Conservation (phyloP, 2,113 vertebrate genomes). For the Australoheros scitulus region DNA sequence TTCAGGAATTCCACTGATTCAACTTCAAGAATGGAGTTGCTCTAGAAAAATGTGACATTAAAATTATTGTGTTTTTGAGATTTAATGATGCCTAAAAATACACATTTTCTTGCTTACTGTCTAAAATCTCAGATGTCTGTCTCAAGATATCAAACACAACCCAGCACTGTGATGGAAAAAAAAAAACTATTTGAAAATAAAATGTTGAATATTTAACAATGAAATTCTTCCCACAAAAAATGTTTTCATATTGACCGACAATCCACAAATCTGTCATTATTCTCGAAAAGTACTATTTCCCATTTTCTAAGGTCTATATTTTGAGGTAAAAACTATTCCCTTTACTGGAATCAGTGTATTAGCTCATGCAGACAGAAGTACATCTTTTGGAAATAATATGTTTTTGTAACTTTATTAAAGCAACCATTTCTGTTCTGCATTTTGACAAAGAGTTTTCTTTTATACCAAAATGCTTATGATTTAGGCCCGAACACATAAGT, state of each 20-base stretch:
- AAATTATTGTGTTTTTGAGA: background rate
- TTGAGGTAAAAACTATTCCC: background rate
- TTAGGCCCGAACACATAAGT: background rate
- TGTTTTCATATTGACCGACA: background rate
- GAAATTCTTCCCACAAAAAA: background rate
- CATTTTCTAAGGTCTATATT: background rate
- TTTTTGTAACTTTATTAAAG: background rate
- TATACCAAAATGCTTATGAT: no score
- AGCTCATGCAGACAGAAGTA: background rate
- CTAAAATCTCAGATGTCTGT: background rate
- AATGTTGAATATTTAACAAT: background rate
- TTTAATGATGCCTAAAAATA: background rate
- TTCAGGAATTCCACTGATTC: background rate
- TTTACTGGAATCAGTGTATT: background rate
- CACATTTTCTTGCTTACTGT: background rate
- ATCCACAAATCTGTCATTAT: background rate
- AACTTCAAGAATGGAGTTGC: background rate
- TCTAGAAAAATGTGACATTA: background rate
- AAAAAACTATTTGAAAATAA: background rate
- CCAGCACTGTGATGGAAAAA: background rate
- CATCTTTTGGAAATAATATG: background rate
- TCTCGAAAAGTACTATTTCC: background rate
- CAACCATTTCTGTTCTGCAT: background rate
- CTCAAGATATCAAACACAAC: background rate
- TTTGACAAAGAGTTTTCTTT: background rate